Conservation (phyloP, 2,888 invertebrate species). For the Oscheius sp. region DNA sequence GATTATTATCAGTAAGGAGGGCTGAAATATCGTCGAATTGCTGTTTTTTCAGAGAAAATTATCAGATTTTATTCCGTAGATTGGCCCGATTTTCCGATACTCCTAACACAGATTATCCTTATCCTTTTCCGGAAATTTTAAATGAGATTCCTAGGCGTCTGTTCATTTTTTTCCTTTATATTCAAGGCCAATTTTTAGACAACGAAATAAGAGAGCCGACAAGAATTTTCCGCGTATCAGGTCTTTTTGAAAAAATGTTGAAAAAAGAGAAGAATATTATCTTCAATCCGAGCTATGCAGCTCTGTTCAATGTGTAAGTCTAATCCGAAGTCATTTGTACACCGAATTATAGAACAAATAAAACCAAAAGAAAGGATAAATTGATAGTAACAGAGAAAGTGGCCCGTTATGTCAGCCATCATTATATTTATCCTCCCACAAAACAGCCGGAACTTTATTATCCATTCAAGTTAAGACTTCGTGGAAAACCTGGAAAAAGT, state of each 20-base stretch:
- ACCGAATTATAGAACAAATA: not conserved
- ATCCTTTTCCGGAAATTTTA: not conserved
- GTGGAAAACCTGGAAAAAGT: not conserved
- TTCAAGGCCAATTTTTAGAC: no score
- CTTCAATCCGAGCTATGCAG: not conserved
- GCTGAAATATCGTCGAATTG: not conserved
- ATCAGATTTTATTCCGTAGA: not conserved
- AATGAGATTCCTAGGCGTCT: not conserved
- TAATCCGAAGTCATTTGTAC: no score
- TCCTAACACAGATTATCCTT: not conserved
- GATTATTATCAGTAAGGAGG: not conserved
- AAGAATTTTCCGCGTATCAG: not conserved
- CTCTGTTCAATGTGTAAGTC: not conserved
- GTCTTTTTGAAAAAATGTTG: not conserved
- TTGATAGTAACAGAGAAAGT: not conserved
- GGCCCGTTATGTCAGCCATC: no score
- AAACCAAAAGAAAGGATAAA: not conserved
- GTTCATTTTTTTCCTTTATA: conserved; percentile 1
- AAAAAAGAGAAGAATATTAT: no score
- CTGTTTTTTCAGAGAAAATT: not conserved
- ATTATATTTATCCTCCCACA: no score
- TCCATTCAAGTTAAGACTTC: not conserved
- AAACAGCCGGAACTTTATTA: no score
- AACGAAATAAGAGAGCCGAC: not conserved
- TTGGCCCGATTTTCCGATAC: conserved; percentile 10